These are phyloP conservation scores for Ailuropoda melanoleuca DNA, from an alignment of 2,113 vertebrate genomes.

Conservation along the genomic window DNA sequence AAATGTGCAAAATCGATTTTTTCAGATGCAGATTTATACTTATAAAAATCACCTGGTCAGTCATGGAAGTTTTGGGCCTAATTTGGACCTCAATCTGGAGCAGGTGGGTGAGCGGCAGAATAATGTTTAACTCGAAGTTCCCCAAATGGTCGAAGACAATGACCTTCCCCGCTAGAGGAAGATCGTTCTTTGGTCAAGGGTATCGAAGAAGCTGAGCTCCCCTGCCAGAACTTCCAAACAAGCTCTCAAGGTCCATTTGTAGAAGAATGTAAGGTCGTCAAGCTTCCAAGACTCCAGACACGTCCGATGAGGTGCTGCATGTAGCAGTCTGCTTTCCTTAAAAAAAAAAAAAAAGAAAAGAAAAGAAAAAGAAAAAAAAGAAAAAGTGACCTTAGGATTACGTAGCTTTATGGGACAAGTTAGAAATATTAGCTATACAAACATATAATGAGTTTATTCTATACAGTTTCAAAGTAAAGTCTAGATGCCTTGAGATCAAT, in stretches of 20 bases:
- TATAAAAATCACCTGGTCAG: not conserved
- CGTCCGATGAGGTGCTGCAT: not conserved
- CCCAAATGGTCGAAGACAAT: not conserved
- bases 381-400: not conserved
- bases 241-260: not conserved
- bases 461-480: not conserved
- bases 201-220: not conserved
- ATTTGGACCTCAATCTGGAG: not conserved
- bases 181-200: not conserved
- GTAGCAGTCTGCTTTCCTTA: not conserved
- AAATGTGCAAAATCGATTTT: not conserved
- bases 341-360: not conserved
- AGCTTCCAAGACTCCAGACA: not conserved
- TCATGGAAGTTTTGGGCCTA: not conserved
- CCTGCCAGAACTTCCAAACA: not conserved
- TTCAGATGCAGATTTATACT: not conserved
- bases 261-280: not conserved
- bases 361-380: not conserved
- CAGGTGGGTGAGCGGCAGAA: not conserved
- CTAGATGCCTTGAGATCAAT: not conserved
- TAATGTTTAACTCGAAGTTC: not conserved
- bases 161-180: not conserved
- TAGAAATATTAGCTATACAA: not conserved
- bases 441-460: not conserved
- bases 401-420: not conserved